A percentile compares a stretch with the other conserved stretches of the same genome.
Evolutionary conservation across 2,888 invertebrate genomes (phyloP).

Genomic region (Selenia dentaria): DNA sequence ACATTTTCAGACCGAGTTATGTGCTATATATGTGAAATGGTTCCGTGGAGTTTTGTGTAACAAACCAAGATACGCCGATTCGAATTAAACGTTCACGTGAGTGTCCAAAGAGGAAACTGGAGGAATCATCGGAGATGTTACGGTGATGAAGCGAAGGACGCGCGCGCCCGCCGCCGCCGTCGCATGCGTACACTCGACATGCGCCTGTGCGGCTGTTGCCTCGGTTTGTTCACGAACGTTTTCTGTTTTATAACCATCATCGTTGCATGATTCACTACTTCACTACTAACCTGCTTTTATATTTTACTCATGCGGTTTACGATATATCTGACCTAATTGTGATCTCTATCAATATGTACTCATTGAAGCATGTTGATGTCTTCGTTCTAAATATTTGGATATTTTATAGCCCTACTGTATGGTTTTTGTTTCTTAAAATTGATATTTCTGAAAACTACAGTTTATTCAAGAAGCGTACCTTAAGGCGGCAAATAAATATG

Average conservation of each 20-base stretch:
- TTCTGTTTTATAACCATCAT: slow-evolving; percentile 21
- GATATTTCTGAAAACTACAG: not conserved
- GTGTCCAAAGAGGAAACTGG: slow-evolving; percentile 56
- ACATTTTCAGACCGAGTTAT: slow-evolving; percentile 1
- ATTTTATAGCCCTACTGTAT: slow-evolving; percentile 10
- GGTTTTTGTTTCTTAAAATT: not conserved
- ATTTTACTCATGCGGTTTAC: slow-evolving; percentile 18
- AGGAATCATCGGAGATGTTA: slow-evolving; percentile 54
- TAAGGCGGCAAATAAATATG: not conserved
- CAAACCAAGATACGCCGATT: slow-evolving; percentile 62
- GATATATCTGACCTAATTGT: slow-evolving; percentile 34
- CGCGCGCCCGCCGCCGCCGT: slow-evolving; percentile 60
- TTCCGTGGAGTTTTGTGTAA: slow-evolving; percentile 22
- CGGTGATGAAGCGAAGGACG: slow-evolving; percentile 61
- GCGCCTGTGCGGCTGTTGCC: slow-evolving; percentile 81
- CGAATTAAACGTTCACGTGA: slow-evolving; percentile 70
- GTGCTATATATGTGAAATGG: slow-evolving; percentile 14
- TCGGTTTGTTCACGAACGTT: slow-evolving; percentile 59
- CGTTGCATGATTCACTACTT: slow-evolving; percentile 28
- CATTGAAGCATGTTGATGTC: too few species aligned
- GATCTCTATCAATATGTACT: slow-evolving; percentile 13
- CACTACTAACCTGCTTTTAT: slow-evolving; percentile 29
- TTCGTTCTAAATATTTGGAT: slow-evolving; percentile 12
- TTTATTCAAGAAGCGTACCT: not conserved
- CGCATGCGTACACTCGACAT: slow-evolving; percentile 69